A percentile compares a stretch with the other conserved stretches of the same genome.
These are phyloP conservation scores for Drosophila nannoptera DNA, from an alignment of 1,140 invertebrate genomes.

Conservation along the genomic window DNA sequence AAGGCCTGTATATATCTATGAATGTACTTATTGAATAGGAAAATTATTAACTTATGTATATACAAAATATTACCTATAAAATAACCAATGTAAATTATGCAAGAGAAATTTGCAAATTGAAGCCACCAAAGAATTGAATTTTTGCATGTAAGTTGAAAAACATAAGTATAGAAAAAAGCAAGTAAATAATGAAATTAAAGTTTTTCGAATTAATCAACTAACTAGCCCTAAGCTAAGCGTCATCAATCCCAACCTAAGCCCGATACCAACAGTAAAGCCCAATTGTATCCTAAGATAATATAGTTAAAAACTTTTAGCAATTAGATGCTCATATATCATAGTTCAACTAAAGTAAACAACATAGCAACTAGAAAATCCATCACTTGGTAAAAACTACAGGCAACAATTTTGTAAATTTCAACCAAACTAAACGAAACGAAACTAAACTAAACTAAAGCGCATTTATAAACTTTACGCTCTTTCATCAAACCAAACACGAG, in stretches of 20 bases:
- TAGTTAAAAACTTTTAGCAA: slow-evolving; percentile 72
- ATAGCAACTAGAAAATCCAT: slow-evolving; percentile 37
- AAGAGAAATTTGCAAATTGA: slow-evolving; percentile 71
- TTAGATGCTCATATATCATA: slow-evolving; percentile 76
- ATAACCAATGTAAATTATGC: slow-evolving; percentile 67
- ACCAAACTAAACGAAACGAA: slow-evolving; percentile 5
- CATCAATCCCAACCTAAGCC: slow-evolving; percentile 49
- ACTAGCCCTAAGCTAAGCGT: slow-evolving; percentile 48
- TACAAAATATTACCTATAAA: slow-evolving; percentile 31
- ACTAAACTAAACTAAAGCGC: slow-evolving; percentile 59
- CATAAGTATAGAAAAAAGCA: no score
- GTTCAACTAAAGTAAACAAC: slow-evolving; percentile 58
- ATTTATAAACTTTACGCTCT: slow-evolving; percentile 67
- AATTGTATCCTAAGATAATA: slow-evolving; percentile 48
- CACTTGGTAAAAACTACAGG: slow-evolving; percentile 19
- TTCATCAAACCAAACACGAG: slow-evolving; percentile 47
- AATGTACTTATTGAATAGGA: slow-evolving; percentile 41
- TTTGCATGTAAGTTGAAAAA: slow-evolving; percentile 69
- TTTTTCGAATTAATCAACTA: slow-evolving; percentile 57
- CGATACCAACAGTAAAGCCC: slow-evolving; percentile 25
- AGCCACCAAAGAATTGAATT: slow-evolving; percentile 79
- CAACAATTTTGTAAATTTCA: slow-evolving; percentile 37
- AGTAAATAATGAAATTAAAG: slow-evolving; percentile 36
- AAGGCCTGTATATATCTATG: slow-evolving; percentile 59
- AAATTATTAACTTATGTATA: slow-evolving; percentile 24